Evolutionary conservation across 92 coral and sea anemone species (phyloP), one percentile per base, ranked within the genome.

Genomic region (Pocillopora grandis): DNA sequence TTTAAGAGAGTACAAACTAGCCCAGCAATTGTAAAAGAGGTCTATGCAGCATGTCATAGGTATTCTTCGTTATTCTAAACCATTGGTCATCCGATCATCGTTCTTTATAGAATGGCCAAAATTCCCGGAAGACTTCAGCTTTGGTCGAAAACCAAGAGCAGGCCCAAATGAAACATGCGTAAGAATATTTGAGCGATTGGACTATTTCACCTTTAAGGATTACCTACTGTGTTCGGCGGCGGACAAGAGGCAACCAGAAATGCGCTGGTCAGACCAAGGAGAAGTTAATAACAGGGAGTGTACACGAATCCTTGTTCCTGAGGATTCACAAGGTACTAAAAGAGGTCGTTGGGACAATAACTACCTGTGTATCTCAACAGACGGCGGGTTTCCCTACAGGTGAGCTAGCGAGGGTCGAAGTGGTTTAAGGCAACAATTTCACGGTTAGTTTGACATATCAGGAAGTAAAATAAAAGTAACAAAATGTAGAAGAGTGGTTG

Each of bases 51-150:
- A 42, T 42, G 52, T 42, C 52, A 42, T 3, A 3, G 52, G 8
- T 42, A 42, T 7, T 42, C 8, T 7, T 42, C 52, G 52, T 42
- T 42, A 42, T 42, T 42, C 52, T 42, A 42, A 3, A 42, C 52
- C 52, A 59, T 59, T 59, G 62, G 18, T 16, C 18, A 16, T 1
- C 18, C 18, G 16, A 59, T 70, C 1, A 1, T 55, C 35, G 3
- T 36, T 37, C 4, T 35, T 88, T 87, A 9, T 91, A 97, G 99
- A 95, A 21, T 94, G 92, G 95, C 99, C 99, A 19, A 64, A 61
- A 12, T 94, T 95, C 67, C 99, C 99, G 48, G 88, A 88, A 11
- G 98, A 94, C 64, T 97, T 97, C 71, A 84, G 81, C 42, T 97
- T 95, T 87, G 82, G 87, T 20, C 82, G 87, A 10, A 92, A 81